Conservation (phyloP, 2,113 vertebrate species). For the Epinephelus cyanopodus region DNA sequence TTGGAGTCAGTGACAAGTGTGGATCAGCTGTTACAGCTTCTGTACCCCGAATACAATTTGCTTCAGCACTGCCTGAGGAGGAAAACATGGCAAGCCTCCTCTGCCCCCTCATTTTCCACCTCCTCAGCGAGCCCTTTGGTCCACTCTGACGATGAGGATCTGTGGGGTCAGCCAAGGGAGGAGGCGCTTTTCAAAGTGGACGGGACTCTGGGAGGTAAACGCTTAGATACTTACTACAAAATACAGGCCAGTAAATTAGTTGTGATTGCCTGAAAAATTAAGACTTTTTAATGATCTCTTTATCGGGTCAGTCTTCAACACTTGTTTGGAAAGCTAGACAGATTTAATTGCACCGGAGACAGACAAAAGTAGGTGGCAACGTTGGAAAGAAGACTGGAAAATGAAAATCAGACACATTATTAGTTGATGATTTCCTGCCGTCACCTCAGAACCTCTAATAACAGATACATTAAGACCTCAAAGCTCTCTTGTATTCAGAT, state of each 20-base stretch:
- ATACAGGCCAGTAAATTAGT: not conserved
- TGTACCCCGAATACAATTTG: slow-evolving; percentile 77
- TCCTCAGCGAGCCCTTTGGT: slow-evolving; percentile 45
- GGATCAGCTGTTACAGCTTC: slow-evolving; percentile 75
- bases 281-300: no score
- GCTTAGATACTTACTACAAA: not conserved
- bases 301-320: not conserved
- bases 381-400: not conserved
- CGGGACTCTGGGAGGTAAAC: slow-evolving; percentile 68
- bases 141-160: slow-evolving; percentile 35
- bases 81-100: slow-evolving; percentile 53
- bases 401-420: not conserved
- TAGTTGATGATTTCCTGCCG: slow-evolving; percentile 9
- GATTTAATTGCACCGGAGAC: slow-evolving; percentile 16
- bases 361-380: slow-evolving; percentile 4
- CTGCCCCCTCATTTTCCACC: slow-evolving; percentile 45
- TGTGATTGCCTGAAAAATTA: no score
- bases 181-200: slow-evolving; percentile 72
- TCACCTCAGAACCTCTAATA: not conserved
- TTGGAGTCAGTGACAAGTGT: slow-evolving; percentile 70
- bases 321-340: not conserved
- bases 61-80: slow-evolving; percentile 78
- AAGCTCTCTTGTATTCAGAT: not conserved
- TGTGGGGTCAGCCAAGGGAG: slow-evolving; percentile 64
- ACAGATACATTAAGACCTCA: not conserved